Conservation (phyloP, 2,113 vertebrate species). For the human (Homo sapiens) region DNA sequence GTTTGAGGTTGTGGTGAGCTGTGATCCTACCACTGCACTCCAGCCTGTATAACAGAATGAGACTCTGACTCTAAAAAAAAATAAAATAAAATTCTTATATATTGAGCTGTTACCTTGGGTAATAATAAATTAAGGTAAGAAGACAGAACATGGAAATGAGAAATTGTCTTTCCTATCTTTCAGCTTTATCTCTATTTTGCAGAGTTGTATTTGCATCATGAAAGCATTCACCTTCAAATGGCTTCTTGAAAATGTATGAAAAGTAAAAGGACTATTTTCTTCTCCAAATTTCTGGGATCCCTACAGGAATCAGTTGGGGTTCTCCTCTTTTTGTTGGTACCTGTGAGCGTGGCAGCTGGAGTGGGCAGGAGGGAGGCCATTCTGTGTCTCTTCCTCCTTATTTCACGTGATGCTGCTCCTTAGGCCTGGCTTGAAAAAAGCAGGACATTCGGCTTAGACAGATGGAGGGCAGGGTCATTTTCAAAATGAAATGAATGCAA, state of each 20-base stretch:
- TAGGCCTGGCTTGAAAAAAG: slow-evolving; percentile 62
- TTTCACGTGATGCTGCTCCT: slow-evolving; percentile 49
- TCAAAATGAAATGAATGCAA: slow-evolving; percentile 74
- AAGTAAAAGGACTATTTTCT: slow-evolving; percentile 3
- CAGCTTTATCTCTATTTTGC: neutral
- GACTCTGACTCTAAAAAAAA: too few relatives aligned
- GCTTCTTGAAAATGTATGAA: slow-evolving; percentile 26
- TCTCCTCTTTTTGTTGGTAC: neutral
- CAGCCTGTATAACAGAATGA: too few relatives aligned
- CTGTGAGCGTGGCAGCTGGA: neutral
- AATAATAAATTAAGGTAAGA: slow-evolving; percentile 25
- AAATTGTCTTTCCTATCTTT: slow-evolving; percentile 45
- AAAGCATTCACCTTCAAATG: slow-evolving; percentile 30
- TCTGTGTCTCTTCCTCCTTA: slow-evolving; percentile 26
- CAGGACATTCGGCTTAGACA: slow-evolving; percentile 71
- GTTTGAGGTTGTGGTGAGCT: too few relatives aligned
- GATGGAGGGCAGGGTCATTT: slow-evolving; percentile 78
- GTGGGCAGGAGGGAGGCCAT: neutral
- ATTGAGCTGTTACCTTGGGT: neutral
- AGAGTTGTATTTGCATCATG: neutral
- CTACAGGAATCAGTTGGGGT: neutral
- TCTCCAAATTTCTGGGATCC: neutral
- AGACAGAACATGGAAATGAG: neutral
- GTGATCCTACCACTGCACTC: too few relatives aligned
- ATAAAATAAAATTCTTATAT: neutral